A percentile compares a stretch with the other conserved stretches of the same genome.
phyloP scores from a whole-genome alignment of 2,888 invertebrate genomes.

The Bellardia pandia region DNA sequence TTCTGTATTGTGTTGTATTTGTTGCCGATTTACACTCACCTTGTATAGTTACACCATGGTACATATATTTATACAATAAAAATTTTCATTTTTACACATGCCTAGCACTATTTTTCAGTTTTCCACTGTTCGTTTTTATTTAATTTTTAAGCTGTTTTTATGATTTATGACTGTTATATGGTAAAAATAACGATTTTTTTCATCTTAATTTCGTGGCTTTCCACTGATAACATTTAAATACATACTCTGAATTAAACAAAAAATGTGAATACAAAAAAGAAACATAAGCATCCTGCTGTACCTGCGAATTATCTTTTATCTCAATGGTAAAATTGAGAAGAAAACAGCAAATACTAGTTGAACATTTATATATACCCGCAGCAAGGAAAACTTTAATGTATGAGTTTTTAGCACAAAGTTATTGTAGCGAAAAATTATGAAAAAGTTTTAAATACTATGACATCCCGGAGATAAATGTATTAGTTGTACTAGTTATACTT shows the following conservation, averaged over 20 bases:
- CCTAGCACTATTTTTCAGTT: constrained; percentile 21
- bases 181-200: constrained; percentile 42
- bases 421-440: background rate
- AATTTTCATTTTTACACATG: background rate
- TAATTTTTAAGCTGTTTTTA: background rate
- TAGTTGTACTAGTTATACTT: background rate
- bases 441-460: constrained; percentile 36
- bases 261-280: constrained; percentile 15
- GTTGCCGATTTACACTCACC: no score
- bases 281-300: constrained; percentile 19
- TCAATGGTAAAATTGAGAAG: constrained; percentile 15
- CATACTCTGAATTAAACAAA: constrained; percentile 57
- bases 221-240: constrained; percentile 56
- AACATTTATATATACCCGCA: constrained; percentile 30
- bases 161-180: constrained; percentile 50
- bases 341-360: constrained; percentile 35
- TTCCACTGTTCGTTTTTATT: constrained; percentile 5
- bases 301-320: constrained; percentile 29
- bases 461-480: constrained; percentile 1
- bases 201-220: constrained; percentile 58
- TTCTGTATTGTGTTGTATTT: no score
- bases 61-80: background rate
- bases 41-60: no score
- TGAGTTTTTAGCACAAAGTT: constrained; percentile 30
- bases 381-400: constrained; percentile 7